Base-by-base conservation (phyloP, 2,888 invertebrate species). In the Noctua janthe region DNA sequence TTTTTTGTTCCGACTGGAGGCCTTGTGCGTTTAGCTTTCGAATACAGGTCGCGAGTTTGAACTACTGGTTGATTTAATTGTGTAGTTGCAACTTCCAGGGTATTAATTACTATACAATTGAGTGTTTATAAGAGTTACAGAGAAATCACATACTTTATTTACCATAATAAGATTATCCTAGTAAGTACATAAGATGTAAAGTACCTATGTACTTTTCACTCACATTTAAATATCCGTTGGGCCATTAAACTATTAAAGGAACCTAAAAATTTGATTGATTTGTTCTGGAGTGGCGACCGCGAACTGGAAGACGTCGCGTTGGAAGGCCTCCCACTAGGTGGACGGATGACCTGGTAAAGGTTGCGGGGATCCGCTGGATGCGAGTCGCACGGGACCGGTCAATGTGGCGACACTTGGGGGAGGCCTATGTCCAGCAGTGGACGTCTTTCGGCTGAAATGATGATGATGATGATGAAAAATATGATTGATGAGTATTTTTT, bases 261-360 rank as follows among this genome's bases (percentile, higher is more conserved):
- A 80, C 20, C 1, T 81, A 59, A 56, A 62, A n/a, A 62, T 54
- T 47, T 74, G 82, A 82, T 82, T 7, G 6, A 82, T 39, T 29
- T 29, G 29, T 29, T 29, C 29, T 29, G 29, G 29, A 29, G 29
- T 29, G 29, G 29, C 29, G 29, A 29, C 29, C 29, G 29, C 29
- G 29, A 29, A 29, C 29, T 29, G 29, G 29, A 29, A 29, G 29
- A 29, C 29, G 29, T 29, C 29, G 29, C 29, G 29, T 29, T 29
- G 29, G 29, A 29, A 29, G 29, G 29, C 29, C 29, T 29, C 29
- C 29, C 29, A 29, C 29, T 29, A 29, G 29, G 29, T 29, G 29
- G 29, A 29, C 29, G 1, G 29, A 29, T 29, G 29, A 29, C 29
- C 29, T 29, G 29, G 29, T 29, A 29, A 29, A 29, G 29, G 29